Percentiles rank a stretch among this genome's conserved stretches.
phyloP scores from a whole-genome alignment of 1,140 invertebrate species.

The Sinonovacula constricta region DNA sequence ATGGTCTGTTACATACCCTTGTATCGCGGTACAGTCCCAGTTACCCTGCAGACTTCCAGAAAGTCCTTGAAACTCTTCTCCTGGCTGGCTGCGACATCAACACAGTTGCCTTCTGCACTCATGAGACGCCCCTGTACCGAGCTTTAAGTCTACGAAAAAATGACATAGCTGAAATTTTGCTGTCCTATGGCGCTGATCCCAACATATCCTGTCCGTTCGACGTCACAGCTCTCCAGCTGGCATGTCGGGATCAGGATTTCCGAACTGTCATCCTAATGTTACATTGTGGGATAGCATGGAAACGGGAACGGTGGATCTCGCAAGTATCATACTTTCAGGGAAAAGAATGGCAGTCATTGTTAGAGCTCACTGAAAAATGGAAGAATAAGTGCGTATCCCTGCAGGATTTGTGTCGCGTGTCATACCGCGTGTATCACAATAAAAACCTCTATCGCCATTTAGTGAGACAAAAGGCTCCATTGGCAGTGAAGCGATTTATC shows the following conservation, averaged over 20 bases:
- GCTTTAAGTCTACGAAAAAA: conserved; percentile 12
- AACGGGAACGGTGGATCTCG: conserved; percentile 27
- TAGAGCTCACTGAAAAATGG: not conserved
- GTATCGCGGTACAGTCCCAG: not conserved
- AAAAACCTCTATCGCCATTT: not conserved
- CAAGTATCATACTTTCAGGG: not conserved
- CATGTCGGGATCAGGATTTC: conserved; percentile 12
- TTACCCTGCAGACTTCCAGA: conserved; percentile 6
- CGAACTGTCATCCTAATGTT: not conserved
- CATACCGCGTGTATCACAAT: not conserved
- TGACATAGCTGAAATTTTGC: conserved; percentile 8
- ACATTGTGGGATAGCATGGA: conserved; percentile 33
- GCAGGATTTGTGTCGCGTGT: conserved; percentile 11
- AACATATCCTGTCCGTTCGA: conserved; percentile 35
- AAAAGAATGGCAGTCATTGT: not conserved
- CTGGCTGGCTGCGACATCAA: conserved; percentile 14
- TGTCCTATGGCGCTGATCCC: conserved; percentile 28
- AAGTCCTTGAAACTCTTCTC: conserved; percentile 11
- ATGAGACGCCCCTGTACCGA: conserved; percentile 29
- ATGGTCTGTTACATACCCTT: conserved; percentile 1
- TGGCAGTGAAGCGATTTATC: conserved; percentile 8
- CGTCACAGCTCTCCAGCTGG: conserved; percentile 18
- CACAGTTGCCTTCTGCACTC: conserved; percentile 1
- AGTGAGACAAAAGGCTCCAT: not conserved
- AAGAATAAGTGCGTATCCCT: not conserved